Base-by-base conservation (phyloP, 2,888 invertebrate species). In the Syrphus vitripennis region DNA sequence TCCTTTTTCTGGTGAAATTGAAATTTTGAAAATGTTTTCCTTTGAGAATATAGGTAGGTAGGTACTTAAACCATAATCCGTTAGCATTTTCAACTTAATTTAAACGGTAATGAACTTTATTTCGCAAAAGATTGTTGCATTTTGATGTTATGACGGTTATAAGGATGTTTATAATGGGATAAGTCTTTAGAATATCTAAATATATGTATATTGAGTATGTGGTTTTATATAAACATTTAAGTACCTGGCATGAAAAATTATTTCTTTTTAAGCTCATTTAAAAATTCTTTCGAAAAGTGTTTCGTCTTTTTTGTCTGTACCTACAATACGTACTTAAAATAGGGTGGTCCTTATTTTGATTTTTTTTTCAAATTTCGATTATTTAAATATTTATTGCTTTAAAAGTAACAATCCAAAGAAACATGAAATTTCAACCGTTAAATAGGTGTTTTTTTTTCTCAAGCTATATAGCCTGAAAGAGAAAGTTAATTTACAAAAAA, bases 31-130 rank as follows among this genome's bases (percentile, higher is more conserved):
- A 40, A 61, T 24, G 61, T 61, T 2, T 26, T 61, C 5, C 10
- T 40, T 16, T 26, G 40, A 10, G 5, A 26, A 42, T 26, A 26
- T n/a, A 10, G 10, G 34, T 53, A 26, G 7, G 3, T 45, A 16
- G 7, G 7, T 16, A 42, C 16, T 9, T 37, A 24, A 21, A 26
- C 61, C 24, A 40, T 40, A 61, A 40, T 40, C 40, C 40, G 7
- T 26, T n/a, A 24, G 61, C 24, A 61, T 37, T 61, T 61, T 31
- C 12, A 55, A 31, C 31, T 61, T 24, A n/a, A 61, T 37, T 37
- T 61, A 40, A 61, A 61, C 40, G 9, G 16, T 42, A 61, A 40
- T 61, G 40, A 40, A 61, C 37, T 61, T 61, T 40, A 40, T 61
- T 40, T 40, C n/a, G 24, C 61, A 61, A 61, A 61, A 61, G 40